Conservation (phyloP, 2,888 invertebrate genomes). For the Agrotis ipsilon region DNA sequence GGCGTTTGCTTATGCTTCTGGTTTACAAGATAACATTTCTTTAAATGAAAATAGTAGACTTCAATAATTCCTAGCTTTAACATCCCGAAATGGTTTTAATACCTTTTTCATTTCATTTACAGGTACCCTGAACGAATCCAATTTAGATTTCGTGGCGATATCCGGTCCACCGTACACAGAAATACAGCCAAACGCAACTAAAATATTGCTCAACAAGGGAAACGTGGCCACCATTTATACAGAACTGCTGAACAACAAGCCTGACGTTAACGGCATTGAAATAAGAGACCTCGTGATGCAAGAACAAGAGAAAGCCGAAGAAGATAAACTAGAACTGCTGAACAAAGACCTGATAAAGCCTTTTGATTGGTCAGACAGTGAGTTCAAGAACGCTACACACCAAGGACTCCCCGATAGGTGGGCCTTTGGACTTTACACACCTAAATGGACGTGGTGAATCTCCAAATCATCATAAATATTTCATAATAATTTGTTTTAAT, state of each 20-base stretch:
- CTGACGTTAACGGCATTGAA: slow-evolving; percentile 81
- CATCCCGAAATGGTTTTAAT: not conserved
- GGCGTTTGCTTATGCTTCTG: too few relatives aligned
- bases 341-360: slow-evolving; percentile 86
- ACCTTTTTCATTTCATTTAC: slow-evolving; percentile 35
- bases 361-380: slow-evolving; percentile 94
- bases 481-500: slow-evolving; percentile 67
- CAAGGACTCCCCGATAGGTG: slow-evolving; percentile 94
- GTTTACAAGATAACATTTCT: not conserved
- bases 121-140: slow-evolving; percentile 67
- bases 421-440: slow-evolving; percentile 92
- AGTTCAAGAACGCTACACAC: slow-evolving; percentile 92
- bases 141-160: slow-evolving; percentile 79
- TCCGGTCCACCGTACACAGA: slow-evolving; percentile 85
- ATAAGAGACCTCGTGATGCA: slow-evolving; percentile 83
- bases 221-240: slow-evolving; percentile 85
- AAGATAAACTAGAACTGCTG: slow-evolving; percentile 78
- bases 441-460: slow-evolving; percentile 92
- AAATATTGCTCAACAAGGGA: slow-evolving; percentile 80
- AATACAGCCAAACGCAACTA: slow-evolving; percentile 69
- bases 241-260: slow-evolving; percentile 83
- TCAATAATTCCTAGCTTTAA: too few relatives aligned
- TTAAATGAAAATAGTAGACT: not conserved
- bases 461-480: slow-evolving; percentile 59
- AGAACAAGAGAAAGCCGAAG: slow-evolving; percentile 81